Percentiles rank a stretch among this genome's conserved stretches.
Conservation (phyloP, 2,797 vertebrate species). For the Furcifer pardalis region DNA sequence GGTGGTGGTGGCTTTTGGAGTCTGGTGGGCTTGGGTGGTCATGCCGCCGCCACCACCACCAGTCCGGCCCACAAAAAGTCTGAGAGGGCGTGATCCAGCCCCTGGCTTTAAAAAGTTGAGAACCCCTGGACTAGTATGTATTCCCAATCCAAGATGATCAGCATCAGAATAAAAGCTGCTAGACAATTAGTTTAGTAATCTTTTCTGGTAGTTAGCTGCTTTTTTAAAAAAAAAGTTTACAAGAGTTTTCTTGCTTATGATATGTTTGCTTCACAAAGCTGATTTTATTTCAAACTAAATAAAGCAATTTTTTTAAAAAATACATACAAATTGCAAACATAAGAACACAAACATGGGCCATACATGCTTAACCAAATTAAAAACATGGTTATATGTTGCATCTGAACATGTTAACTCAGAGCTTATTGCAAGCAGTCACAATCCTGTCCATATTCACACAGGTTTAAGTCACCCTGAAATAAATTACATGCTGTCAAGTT, state of each 20-base stretch:
- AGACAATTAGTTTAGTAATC: not conserved
- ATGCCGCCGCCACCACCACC: too few relatives aligned
- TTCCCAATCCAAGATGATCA: not conserved
- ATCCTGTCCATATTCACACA: not conserved
- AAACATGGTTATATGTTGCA: not conserved
- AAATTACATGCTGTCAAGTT: too few relatives aligned
- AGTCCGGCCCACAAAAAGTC: too few relatives aligned
- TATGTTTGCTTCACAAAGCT: not conserved
- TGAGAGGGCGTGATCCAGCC: too few relatives aligned
- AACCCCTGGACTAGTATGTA: not conserved
- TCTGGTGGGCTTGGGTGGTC: too few relatives aligned
- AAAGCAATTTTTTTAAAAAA: slow-evolving; percentile 14
- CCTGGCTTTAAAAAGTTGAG: too few relatives aligned
- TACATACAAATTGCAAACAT: not conserved
- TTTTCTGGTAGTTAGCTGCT: not conserved
- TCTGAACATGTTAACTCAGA: slow-evolving; percentile 9
- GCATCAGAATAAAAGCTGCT: not conserved
- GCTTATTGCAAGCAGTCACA: not conserved
- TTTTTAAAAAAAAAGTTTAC: not conserved
- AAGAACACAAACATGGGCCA: not conserved
- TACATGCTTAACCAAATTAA: slow-evolving; percentile 10
- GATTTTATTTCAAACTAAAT: not conserved
- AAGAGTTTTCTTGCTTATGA: not conserved
- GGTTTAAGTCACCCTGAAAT: not conserved
- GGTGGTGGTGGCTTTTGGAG: too few relatives aligned